Conservation (phyloP, 2,113 vertebrate genomes). For the Camelus bactrianus region DNA sequence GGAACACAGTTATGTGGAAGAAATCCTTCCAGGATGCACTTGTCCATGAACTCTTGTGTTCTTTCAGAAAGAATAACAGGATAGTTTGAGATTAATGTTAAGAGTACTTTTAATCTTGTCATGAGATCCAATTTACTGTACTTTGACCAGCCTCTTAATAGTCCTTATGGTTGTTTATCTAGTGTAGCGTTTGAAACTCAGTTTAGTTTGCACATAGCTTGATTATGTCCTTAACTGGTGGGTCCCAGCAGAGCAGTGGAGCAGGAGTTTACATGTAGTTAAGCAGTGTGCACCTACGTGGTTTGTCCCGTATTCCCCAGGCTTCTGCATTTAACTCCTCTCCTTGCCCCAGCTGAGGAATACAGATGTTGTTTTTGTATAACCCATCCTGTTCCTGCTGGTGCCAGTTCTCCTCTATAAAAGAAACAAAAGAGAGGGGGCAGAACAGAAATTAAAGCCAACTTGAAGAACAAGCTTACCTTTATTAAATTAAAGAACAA, state of each 20-base stretch:
- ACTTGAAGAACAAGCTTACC: not conserved
- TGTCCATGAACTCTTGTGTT: not conserved
- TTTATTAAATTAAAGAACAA: not conserved
- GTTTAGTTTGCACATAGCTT: not conserved
- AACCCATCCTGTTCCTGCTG: not conserved
- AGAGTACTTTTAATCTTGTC: not conserved
- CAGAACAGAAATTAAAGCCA: not conserved
- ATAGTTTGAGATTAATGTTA: not conserved
- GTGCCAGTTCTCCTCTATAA: not conserved
- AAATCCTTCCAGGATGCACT: not conserved
- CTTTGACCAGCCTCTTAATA: slow-evolving; percentile 9
- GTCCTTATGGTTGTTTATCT: slow-evolving; percentile 25
- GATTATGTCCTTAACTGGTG: not conserved
- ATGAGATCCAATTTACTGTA: not conserved
- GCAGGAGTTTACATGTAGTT: not conserved
- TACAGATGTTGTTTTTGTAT: slow-evolving; percentile 30
- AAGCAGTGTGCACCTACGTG: not conserved
- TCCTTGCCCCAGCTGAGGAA: not conserved
- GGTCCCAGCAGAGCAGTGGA: slow-evolving; percentile 16
- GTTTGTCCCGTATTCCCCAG: not conserved
- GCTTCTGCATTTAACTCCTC: not conserved
- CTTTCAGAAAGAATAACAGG: not conserved
- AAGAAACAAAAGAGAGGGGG: not conserved
- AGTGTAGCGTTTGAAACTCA: not conserved
- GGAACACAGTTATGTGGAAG: not conserved